Conservation (phyloP, 2,797 vertebrate genomes). For the Pseudochirops corinnae region DNA sequence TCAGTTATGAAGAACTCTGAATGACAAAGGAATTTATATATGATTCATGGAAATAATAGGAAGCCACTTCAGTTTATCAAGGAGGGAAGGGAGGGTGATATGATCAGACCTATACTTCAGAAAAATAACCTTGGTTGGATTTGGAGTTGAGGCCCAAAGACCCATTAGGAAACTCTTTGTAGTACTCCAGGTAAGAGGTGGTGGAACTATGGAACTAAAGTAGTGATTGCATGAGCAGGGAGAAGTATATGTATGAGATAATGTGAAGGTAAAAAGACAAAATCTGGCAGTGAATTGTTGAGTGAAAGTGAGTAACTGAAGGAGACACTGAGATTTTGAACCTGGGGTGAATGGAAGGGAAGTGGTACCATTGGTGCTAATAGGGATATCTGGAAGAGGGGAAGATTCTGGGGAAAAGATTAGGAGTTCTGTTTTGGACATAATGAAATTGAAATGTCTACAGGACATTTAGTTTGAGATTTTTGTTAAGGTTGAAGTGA, state of each 20-base stretch:
- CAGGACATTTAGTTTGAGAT: background rate
- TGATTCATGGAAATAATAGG: too few species aligned
- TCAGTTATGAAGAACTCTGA: too few species aligned
- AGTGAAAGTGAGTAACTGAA: background rate
- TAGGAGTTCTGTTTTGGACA: background rate
- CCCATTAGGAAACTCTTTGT: background rate
- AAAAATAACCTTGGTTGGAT: background rate
- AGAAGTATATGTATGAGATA: background rate
- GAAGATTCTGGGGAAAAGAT: background rate
- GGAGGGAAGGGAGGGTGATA: background rate
- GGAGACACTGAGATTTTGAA: background rate
- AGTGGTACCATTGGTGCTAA: background rate
- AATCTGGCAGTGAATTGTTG: background rate
- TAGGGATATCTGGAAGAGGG: background rate
- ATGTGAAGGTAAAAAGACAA: background rate
- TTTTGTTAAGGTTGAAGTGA: background rate
- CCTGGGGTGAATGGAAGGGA: background rate
- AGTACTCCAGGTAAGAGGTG: background rate
- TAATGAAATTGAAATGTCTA: background rate
- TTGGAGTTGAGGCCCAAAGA: background rate
- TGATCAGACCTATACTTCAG: background rate
- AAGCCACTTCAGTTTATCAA: too few species aligned
- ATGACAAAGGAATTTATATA: too few species aligned
- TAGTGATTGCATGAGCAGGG: background rate
- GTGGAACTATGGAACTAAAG: background rate